Evolutionary conservation across 2,113 vertebrate species (phyloP), one percentile per base, ranked within the genome.

Genomic region (Neogobius melanostomus): DNA sequence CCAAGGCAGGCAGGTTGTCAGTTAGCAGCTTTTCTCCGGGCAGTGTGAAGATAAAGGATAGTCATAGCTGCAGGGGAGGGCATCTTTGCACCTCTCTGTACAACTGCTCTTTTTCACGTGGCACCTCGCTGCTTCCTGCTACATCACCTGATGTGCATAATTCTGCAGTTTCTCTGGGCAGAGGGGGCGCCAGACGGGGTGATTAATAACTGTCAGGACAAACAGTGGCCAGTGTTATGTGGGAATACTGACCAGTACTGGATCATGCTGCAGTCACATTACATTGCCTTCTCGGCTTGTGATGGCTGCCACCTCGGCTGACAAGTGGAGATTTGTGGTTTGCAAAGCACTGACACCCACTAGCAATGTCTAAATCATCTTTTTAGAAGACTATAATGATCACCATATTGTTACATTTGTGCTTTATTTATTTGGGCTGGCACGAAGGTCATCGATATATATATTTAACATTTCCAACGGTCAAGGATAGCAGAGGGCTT

Each of bases 1-100:
- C 78, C 76, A 49, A 86, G 66, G 79, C 69, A 81, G 88, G 88
- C 84, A 88, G 74, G 79, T 82, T 90, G 89, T 90, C 90, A 90
- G 84, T 88, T 83, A 81, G 77, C 75, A 83, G 71, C 81, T 76
- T 77, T 85, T 70, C 73, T 70, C 54, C 21, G 68, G 69, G 67
- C 52, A 21, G 71, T 79, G 73, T 76, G 66, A 78, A 85, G 82
- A 83, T 71, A 49, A 67, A 81, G 71, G 15, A 85, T 74, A 48
- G 61, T 64, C 47, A 49, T 62, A 57, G 81, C 81, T 82, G 75
- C 47, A 56, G 62, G 69, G 66, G 46, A 77, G 53, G 79, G 64
- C 68, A 74, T 8, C 43, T 69, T 66, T 44, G 56, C 50, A 64
- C 62, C 69, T 36, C n/a, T 49, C 71, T 63, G 65, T 28, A 68